Base-by-base conservation (phyloP, 2,797 vertebrate genomes). In the Nannoperca australis region DNA sequence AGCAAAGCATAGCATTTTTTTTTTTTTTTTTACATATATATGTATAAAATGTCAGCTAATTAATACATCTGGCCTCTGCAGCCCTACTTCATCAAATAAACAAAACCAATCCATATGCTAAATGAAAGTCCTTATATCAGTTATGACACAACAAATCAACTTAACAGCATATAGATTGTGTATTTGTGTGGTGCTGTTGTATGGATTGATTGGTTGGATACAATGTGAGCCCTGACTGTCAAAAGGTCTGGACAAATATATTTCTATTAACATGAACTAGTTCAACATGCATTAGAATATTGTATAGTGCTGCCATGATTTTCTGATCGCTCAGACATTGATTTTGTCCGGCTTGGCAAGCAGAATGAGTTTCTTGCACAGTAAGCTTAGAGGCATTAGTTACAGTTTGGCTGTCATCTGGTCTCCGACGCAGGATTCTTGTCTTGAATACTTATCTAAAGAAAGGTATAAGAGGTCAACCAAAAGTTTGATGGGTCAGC, bases 381-480 rank as follows among this genome's bases (percentile, higher is more conserved):
- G 63, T 40, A 24, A 80, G 85, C 80, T 85, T 75, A 81, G 50
- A 65, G 47, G 50, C 50, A 88, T 88, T 86, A 88, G 85, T 86
- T 86, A 77, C 81, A 88, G 72, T 84, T 78, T 74, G 66, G 53
- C 18, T 76, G 70, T 89, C 83, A 82, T 83, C 71, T 77, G 76
- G 30, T 84, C 73, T 63, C 50, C 1, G 22, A 62, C 63, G 70
- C 65, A 64, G 74, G 45, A 79, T 42, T 68, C 42, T 68, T 66
- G 60, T 86, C 49, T 77, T 64, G 61, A 81, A 82, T 49, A 44
- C 56, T 73, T 66, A 76, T 84, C 74, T 76, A 40, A 70, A 73
- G 36, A 53, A 65, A 59, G 36, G 58, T 60, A 54, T 71, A 60
- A 62, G 65, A 58, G 51, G 78, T 74, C 27, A 62, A 27, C 22